A percentile compares a stretch with the other conserved stretches of the same genome.
Conservation (phyloP, 1,140 invertebrate genomes). For the Callitettix versicolor region DNA sequence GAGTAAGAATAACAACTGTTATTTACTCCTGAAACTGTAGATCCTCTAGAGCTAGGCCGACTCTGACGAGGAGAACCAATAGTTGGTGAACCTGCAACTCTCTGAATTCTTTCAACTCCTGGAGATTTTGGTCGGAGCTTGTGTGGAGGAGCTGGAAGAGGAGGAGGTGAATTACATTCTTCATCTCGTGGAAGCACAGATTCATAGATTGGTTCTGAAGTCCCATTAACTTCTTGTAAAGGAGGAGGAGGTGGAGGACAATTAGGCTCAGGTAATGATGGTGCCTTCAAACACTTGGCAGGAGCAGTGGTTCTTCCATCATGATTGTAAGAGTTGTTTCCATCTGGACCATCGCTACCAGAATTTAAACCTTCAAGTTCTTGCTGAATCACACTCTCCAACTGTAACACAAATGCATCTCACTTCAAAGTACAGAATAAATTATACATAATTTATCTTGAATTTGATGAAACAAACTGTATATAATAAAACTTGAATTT, state of each 20-base stretch:
- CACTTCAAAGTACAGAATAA: neutral
- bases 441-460: neutral
- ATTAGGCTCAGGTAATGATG: constrained; percentile 59
- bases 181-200: constrained; percentile 60
- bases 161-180: constrained; percentile 37
- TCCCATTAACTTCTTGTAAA: constrained; percentile 27
- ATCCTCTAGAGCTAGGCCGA: constrained; percentile 33
- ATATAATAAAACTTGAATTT: neutral
- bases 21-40: constrained; percentile 27
- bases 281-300: constrained; percentile 17
- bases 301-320: constrained; percentile 12
- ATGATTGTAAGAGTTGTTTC: constrained; percentile 19
- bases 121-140: constrained; percentile 33
- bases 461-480: neutral
- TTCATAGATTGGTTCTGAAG: constrained; percentile 72
- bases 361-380: constrained; percentile 32
- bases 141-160: constrained; percentile 35
- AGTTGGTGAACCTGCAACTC: constrained; percentile 13
- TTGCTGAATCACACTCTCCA: constrained; percentile 50
- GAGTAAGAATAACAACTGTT: too few species aligned
- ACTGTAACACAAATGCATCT: constrained; percentile 20
- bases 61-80: constrained; percentile 33
- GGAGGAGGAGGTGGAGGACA: constrained; percentile 59
- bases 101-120: constrained; percentile 20
- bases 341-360: constrained; percentile 5